Conservation (phyloP, 2,888 invertebrate species). For the Ptychoptera contaminata region DNA sequence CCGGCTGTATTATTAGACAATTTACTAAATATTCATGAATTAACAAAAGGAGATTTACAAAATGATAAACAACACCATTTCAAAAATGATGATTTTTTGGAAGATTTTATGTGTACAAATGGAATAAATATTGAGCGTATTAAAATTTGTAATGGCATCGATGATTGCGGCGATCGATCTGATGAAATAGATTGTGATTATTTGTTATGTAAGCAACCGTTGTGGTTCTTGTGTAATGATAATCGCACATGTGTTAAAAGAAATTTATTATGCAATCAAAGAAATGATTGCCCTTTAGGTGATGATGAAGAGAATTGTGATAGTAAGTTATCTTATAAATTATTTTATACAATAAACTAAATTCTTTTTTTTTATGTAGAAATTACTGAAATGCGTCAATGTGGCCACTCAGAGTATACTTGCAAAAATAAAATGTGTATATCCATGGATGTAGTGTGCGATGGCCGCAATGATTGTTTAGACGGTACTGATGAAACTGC, state of each 20-base stretch:
- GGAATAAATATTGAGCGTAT: conserved; percentile 34
- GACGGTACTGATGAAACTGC: conserved; percentile 53
- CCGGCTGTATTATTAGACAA: no score
- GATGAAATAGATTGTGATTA: conserved; percentile 37
- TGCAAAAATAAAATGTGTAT: conserved; percentile 41
- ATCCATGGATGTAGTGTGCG: conserved; percentile 48
- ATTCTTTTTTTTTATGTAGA: conserved; percentile 9
- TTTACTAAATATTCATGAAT: no score
- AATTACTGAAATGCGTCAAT: no score
- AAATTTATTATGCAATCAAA: conserved; percentile 55
- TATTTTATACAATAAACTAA: not conserved
- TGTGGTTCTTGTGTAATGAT: conserved; percentile 26
- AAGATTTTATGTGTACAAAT: conserved; percentile 31
- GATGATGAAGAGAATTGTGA: conserved; percentile 40
- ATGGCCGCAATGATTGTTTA: conserved; percentile 52
- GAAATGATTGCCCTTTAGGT: conserved; percentile 46
- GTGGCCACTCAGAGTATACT: conserved; percentile 17
- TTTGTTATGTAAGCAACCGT: conserved; percentile 22
- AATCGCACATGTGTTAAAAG: conserved; percentile 49
- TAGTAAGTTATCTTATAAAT: no score
- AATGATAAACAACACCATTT: no score
- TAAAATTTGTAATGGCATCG: conserved; percentile 34
- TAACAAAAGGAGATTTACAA: no score
- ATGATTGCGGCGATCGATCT: conserved; percentile 40
- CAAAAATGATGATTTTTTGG: no score